phyloP scores from a whole-genome alignment of 2,797 vertebrate genomes.

The Enteromius radiatus region DNA sequence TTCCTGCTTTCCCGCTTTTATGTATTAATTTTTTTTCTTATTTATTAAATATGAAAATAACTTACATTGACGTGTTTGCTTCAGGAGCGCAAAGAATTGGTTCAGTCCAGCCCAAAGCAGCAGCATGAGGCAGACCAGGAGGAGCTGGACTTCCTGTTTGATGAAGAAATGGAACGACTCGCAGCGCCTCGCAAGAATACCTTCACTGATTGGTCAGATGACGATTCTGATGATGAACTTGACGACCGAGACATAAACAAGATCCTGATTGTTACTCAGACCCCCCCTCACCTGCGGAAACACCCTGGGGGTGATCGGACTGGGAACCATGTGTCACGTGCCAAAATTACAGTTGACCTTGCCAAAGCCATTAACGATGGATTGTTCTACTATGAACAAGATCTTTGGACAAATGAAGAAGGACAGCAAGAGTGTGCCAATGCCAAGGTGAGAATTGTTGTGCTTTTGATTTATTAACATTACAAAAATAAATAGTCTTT shows the following conservation, averaged over 20 bases:
- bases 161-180: slow-evolving; percentile 90
- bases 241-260: slow-evolving; percentile 92
- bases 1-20: not conserved
- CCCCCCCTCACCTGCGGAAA: slow-evolving; percentile 85
- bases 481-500: not conserved
- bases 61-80: not conserved
- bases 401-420: slow-evolving; percentile 86
- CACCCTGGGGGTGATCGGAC: slow-evolving; percentile 82
- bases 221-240: slow-evolving; percentile 91
- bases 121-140: slow-evolving; percentile 81
- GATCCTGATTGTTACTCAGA: slow-evolving; percentile 94
- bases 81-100: slow-evolving; percentile 63
- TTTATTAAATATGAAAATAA: not conserved
- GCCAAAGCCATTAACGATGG: slow-evolving; percentile 93
- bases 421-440: slow-evolving; percentile 68
- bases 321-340: slow-evolving; percentile 81
- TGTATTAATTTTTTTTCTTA: not conserved
- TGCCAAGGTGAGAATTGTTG: slow-evolving; percentile 78
- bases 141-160: slow-evolving; percentile 94
- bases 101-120: slow-evolving; percentile 40
- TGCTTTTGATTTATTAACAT: not conserved
- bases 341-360: slow-evolving; percentile 86
- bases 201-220: slow-evolving; percentile 88
- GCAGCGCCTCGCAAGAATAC: slow-evolving; percentile 82
- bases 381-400: slow-evolving; percentile 91